Conservation (phyloP, 2,888 invertebrate genomes). For the Uloborus plumipes region DNA sequence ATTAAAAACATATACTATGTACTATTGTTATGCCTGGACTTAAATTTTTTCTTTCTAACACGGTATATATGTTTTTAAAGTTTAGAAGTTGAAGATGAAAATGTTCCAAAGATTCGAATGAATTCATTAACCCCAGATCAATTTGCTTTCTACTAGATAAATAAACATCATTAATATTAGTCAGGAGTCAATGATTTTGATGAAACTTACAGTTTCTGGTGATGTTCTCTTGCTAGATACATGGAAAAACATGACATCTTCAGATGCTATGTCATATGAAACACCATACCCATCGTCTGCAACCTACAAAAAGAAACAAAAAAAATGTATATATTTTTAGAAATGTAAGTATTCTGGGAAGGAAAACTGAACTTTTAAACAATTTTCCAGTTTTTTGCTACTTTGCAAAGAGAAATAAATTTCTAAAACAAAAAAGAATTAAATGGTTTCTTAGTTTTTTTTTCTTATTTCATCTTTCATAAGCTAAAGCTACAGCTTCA, state of each 20-base stretch:
- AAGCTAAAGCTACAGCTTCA: no score
- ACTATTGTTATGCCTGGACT: no score
- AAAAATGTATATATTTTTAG: not conserved
- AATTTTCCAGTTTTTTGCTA: not conserved
- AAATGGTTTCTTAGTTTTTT: no score
- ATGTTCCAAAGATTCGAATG: not conserved
- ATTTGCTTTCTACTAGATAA: no score
- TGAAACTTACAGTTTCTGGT: slow-evolving; percentile 83
- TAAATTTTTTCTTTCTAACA: no score
- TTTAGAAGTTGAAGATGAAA: not conserved
- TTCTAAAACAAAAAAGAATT: not conserved
- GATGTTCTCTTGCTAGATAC: slow-evolving; percentile 95
- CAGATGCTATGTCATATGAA: slow-evolving; percentile 97
- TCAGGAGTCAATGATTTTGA: no score
- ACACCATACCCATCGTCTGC: slow-evolving; percentile 99
- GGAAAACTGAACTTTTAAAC: not conserved
- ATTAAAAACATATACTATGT: no score
- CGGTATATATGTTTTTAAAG: no score
- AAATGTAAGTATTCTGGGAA: not conserved
- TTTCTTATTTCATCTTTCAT: no score
- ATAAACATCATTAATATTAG: no score
- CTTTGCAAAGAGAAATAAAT: not conserved
- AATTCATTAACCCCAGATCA: not conserved
- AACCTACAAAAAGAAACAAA: slow-evolving; percentile 72
- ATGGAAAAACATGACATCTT: slow-evolving; percentile 96